Base-by-base conservation (phyloP, 2,113 vertebrate species). In the Jaculus jaculus region DNA sequence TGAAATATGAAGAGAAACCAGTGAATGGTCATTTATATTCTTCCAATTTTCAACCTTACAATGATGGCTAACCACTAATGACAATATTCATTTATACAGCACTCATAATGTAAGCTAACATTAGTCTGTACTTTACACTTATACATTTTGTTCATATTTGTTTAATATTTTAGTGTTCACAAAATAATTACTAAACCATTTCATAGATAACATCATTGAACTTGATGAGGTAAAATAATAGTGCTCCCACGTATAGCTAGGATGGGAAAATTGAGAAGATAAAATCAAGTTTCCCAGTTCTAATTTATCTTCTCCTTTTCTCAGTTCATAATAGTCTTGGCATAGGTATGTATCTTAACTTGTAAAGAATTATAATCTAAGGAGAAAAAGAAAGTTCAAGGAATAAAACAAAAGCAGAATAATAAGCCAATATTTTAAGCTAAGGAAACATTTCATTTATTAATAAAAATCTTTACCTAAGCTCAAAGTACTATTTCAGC, bases 371-470 rank as follows among this genome's bases (percentile, higher is more conserved):
- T 79, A 79, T 20, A 92, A 91, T 69, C 24, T 23, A 90, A 77
- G 11, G 20, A 42, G 20, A 54, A 80, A 88, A 79, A 17, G 30
- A 32, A 32, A 28, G 60, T 73, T 92, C 65, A 58, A 9, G 21
- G 4, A 2, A 0, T 37, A 90, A 28, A 72, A 26, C 72, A 74
- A 88, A 1, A 85, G 15, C 47, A 39, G 13, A 73, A 42, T 74
- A 54, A 85, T 60, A 75, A 89, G 21, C 77, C 37, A 75, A 90
- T 74, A 92, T 63, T 92, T 79, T 83, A 30, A 34, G 37, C 32
- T 88, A 30, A 74, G 5, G 63, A 47, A 83, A 32, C 23, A 84
- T 77, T 84, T 16, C 54, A 81, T 72, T 95, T 89, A 15, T 84
- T 92, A 90, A 90, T 68, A 39, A 80, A 81, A 90, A 80, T 87